A percentile compares a stretch with the other conserved stretches of the same genome.
phyloP scores from a whole-genome alignment of 2,888 invertebrate species.

The Lasioglossum pauxillum region DNA sequence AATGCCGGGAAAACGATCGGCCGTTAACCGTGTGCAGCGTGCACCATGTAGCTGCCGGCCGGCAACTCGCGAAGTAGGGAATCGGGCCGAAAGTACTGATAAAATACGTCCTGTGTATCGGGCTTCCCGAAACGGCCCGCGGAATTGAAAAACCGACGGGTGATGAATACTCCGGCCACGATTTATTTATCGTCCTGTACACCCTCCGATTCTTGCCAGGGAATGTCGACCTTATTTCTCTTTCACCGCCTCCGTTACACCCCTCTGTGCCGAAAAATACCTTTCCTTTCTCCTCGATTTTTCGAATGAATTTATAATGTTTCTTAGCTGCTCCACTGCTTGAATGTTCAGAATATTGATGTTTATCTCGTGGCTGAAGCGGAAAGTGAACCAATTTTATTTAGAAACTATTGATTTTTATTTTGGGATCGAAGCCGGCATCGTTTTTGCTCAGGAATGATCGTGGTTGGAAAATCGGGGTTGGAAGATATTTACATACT shows the following conservation, averaged over 20 bases:
- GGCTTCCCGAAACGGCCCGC: background rate
- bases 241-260: background rate
- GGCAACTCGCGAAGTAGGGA: conserved; percentile 12
- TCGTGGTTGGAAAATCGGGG: no score
- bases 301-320: background rate
- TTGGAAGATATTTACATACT: no score
- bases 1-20: conserved; percentile 52
- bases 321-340: no score
- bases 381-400: background rate
- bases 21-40: conserved; percentile 36
- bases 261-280: background rate
- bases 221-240: conserved; percentile 7
- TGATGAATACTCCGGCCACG: background rate
- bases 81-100: conserved; percentile 34
- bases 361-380: background rate
- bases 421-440: no score
- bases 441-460: no score
- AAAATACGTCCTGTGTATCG: conserved; percentile 41
- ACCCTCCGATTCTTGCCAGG: background rate
- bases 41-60: background rate
- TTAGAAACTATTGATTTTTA: background rate
- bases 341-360: background rate
- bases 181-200: background rate
- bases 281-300: background rate
- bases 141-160: conserved; percentile 31